Base-by-base conservation (phyloP, 2,113 vertebrate species). In the Callorhinus ursinus region DNA sequence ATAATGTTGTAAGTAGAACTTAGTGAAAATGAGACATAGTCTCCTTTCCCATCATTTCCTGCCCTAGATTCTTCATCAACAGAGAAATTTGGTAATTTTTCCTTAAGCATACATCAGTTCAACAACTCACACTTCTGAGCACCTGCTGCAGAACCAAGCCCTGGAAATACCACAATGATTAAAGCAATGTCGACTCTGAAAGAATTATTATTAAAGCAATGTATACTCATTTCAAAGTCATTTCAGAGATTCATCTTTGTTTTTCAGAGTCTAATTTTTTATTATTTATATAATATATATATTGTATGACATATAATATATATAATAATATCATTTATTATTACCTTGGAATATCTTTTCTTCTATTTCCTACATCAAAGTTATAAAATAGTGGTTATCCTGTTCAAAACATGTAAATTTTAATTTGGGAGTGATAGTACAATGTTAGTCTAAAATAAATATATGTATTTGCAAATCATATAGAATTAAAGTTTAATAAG, bases 161-260 rank as follows among this genome's bases (percentile, higher is more conserved):
- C 88, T 84, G 31, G 26, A 88, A 92, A 63, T 31, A 33, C 2
- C 83, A 55, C 19, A 18, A 63, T 81, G 7, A 86, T 39, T 85
- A 59, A 79, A 83, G 24, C 11, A 69, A 3, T 67, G 24, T 86
- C 84, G n/a, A 42, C 10, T 61, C n/a, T 55, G 49, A 24, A 74
- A 84, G 4, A 80, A 72, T 31, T 86, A 24, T 53, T 39, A 85
- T 46, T 83, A 65, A 82, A 82, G 33, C 9, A 57, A 2, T 63
- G 22, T 85, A 76, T 36, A 57, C 8, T 49, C 2, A 36, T 69
- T 92, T 97, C 92, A 83, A 81, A 81, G 46, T 86, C 12, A 46
- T 91, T 93, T 71, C 49, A 88, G 86, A 91, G 92, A 94, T 81
- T 81, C 24, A 36, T 53, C 46, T 90, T 86, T 77, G 16, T 57